Evolutionary conservation across 2,113 vertebrate species (phyloP), one percentile per base, ranked within the genome.

Genomic region (Malaclemys terrapin): DNA sequence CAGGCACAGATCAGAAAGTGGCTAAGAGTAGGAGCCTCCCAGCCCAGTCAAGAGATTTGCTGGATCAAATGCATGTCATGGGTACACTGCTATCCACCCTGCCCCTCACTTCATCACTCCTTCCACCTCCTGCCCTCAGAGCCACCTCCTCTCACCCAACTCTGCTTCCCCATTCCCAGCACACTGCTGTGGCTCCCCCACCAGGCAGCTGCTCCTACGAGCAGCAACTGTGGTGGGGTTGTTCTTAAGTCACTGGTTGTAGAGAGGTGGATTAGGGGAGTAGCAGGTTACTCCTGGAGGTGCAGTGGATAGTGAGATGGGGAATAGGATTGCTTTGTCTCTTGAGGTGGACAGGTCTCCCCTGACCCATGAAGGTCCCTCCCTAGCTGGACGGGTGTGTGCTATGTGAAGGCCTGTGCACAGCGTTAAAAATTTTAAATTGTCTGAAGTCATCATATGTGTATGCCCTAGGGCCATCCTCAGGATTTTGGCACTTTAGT

Each of bases 331-430:
- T 3, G 13, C 27, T 62, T 62, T 31, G 59, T 62, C 6, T 62
- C 29, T 62, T n/a, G 53, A 85, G 3, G 14, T 47, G 72, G 24
- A 54, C 1, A 57, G 14, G 38, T 3, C 6, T 45, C 62, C 72
- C 78, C 22, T 27, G 0, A 62, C 22, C 1, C 4, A 0, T 42
- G 10, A 89, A 35, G 29, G 9, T 62, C 8, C 8, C 2, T 79
- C 8, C 13, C 53, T 57, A 79, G 5, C 80, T 0, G 78, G 8
- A 85, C 80, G 2, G 29, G 3, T 1, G 4, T 29, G 38, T 9
- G 62, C 3, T 2, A 17, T 25, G 10, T 24, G 20, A 78, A 53
- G 8, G 80, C 4, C 29, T 0, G 0, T 29, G 80, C 53, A 79
- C 14, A 17, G 19, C 6, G 11, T 50, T 89, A n/a, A 79, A 62